Percentiles rank a stretch among this genome's conserved stretches.
Evolutionary conservation across 2,797 vertebrate species (phyloP).

Genomic region (Myotis pilosus): DNA sequence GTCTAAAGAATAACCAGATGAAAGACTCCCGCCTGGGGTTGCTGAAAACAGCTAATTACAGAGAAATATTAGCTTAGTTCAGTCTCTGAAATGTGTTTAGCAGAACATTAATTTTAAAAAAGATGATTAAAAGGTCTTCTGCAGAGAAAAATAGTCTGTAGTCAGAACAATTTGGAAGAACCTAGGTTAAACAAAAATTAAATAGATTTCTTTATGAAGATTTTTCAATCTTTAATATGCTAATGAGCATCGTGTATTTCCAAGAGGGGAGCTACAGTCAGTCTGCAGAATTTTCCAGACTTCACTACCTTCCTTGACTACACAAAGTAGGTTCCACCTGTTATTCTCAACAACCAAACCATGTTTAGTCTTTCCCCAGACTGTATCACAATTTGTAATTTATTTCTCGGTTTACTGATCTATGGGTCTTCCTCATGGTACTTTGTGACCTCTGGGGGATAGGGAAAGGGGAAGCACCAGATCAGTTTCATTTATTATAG

Average conservation of each 20-base stretch:
- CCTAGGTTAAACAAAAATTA: constrained; percentile 57
- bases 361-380: neutral
- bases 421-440: neutral
- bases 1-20: constrained; percentile 42
- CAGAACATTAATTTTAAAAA: constrained; percentile 62
- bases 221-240: constrained; percentile 50
- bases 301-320: neutral
- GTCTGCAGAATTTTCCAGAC: neutral
- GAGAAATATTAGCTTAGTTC: constrained; percentile 44
- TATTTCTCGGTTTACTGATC: neutral
- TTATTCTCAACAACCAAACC: neutral
- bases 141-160: constrained; percentile 5
- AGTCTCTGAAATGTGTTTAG: constrained; percentile 27
- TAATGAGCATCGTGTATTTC: constrained; percentile 19
- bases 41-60: constrained; percentile 57
- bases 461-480: neutral
- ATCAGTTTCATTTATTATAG: neutral
- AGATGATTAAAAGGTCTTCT: constrained; percentile 68
- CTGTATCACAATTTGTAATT: no score
- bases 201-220: constrained; percentile 1
- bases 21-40: constrained; percentile 22
- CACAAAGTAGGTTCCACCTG: neutral
- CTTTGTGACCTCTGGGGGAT: neutral
- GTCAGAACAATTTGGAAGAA: constrained; percentile 55
- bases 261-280: neutral